phyloP scores from a whole-genome alignment of 1,140 invertebrate genomes.

The Drosophila serrata region DNA sequence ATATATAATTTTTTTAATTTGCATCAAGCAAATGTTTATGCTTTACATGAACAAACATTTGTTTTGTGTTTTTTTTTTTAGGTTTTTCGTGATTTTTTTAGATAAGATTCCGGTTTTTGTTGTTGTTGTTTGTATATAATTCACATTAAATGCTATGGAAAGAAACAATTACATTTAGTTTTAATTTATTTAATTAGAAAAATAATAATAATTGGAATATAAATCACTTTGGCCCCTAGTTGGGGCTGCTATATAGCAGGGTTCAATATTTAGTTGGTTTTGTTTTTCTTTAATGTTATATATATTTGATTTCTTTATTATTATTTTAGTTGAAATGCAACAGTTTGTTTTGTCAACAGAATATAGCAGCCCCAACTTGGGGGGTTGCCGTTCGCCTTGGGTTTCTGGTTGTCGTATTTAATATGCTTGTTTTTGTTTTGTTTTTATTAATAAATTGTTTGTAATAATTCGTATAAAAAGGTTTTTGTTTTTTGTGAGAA shows the following conservation, averaged over 20 bases:
- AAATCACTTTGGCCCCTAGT: slow-evolving; percentile 74
- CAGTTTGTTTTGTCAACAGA: slow-evolving; percentile 38
- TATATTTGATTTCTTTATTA: too few species aligned
- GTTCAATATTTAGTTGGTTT: slow-evolving; percentile 32
- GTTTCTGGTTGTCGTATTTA: slow-evolving; percentile 39
- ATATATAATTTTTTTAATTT: slow-evolving; percentile 50
- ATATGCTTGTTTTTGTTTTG: slow-evolving; percentile 34
- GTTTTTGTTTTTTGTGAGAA: slow-evolving; percentile 53
- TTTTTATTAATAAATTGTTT: slow-evolving; percentile 66
- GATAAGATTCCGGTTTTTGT: slow-evolving; percentile 52
- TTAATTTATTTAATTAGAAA: slow-evolving; percentile 81
- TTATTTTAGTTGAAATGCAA: slow-evolving; percentile 56
- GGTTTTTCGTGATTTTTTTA: slow-evolving; percentile 42
- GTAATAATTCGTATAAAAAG: slow-evolving; percentile 74
- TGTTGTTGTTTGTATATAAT: slow-evolving; percentile 63
- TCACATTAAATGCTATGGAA: slow-evolving; percentile 68
- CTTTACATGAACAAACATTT: slow-evolving; percentile 64
- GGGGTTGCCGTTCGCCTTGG: slow-evolving; percentile 56
- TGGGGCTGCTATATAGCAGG: slow-evolving; percentile 57
- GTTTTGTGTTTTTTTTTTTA: slow-evolving; percentile 40
- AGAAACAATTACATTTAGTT: slow-evolving; percentile 66
- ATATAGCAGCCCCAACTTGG: slow-evolving; percentile 57
- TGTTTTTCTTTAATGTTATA: slow-evolving; percentile 11
- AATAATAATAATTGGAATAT: slow-evolving; percentile 84
- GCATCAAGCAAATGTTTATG: slow-evolving; percentile 59